Evolutionary conservation across 2,113 vertebrate species (phyloP).

Genomic region (Bucco capensis): DNA sequence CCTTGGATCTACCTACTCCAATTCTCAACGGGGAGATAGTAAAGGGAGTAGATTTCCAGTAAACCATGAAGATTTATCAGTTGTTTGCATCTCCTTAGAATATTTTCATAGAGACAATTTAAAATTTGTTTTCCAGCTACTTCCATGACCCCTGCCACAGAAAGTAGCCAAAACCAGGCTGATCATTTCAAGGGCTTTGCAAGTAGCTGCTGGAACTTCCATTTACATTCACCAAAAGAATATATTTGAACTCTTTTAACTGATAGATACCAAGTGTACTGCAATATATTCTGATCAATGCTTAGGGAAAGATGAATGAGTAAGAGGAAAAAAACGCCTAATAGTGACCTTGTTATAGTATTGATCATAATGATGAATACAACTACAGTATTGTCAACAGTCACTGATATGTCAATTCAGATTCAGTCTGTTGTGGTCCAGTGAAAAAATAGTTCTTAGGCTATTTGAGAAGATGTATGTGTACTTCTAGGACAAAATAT

Average conservation of each 20-base stretch:
- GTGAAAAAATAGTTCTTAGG: neutral
- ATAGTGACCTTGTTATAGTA: neutral
- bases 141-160: neutral
- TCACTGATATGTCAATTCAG: neutral
- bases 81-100: neutral
- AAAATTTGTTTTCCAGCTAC: neutral
- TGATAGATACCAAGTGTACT: neutral
- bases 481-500: neutral
- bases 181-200: neutral
- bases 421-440: neutral
- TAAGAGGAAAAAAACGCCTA: neutral
- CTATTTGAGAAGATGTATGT: neutral
- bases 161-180: neutral
- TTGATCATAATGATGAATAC: neutral
- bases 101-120: neutral
- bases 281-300: neutral
- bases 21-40: neutral
- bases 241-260: neutral
- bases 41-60: neutral
- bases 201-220: neutral
- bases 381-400: neutral
- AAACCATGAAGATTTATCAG: neutral
- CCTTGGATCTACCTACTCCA: accelerated
- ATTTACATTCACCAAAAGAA: neutral
- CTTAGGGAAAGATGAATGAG: neutral